phyloP scores from a whole-genome alignment of 2,113 vertebrate species.

The Bubo scandiacus region DNA sequence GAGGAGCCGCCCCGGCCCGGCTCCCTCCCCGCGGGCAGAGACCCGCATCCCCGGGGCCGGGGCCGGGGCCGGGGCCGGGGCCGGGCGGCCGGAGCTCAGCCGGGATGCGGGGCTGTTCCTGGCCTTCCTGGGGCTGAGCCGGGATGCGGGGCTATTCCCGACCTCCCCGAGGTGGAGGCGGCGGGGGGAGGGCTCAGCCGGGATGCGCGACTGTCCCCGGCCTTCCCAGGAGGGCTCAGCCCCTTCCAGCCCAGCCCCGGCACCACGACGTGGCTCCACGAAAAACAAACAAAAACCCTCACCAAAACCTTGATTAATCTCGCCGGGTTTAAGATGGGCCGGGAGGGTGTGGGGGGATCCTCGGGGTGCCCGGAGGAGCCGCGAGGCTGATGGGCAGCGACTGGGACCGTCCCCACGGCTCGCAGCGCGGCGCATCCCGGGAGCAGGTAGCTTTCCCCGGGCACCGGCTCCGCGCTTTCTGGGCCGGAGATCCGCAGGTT shows the following conservation, averaged over 20 bases:
- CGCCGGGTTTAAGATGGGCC: not conserved
- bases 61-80: not conserved
- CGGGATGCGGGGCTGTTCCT: not conserved
- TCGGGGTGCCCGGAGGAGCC: not conserved
- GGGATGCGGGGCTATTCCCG: not conserved
- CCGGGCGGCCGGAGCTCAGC: not conserved
- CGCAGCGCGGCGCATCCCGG: not conserved
- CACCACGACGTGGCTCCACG: not conserved
- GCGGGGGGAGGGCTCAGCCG: not conserved
- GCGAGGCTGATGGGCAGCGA: not conserved
- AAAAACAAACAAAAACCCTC: not conserved
- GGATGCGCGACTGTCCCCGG: not conserved
- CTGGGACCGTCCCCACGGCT: not conserved
- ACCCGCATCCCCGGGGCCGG: not conserved
- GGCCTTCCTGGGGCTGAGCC: not conserved
- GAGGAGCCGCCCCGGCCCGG: not conserved
- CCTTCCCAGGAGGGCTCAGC: not conserved
- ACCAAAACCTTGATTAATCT: not conserved
- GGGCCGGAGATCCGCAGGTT: not conserved
- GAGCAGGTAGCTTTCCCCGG: not conserved
- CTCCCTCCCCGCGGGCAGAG: not conserved
- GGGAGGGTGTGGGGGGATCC: not conserved
- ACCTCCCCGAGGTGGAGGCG: not conserved
- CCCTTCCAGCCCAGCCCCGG: not conserved
- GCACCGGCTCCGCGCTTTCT: not conserved